Conservation (phyloP, 2,888 invertebrate genomes). For the Caenorhabditis sp. region DNA sequence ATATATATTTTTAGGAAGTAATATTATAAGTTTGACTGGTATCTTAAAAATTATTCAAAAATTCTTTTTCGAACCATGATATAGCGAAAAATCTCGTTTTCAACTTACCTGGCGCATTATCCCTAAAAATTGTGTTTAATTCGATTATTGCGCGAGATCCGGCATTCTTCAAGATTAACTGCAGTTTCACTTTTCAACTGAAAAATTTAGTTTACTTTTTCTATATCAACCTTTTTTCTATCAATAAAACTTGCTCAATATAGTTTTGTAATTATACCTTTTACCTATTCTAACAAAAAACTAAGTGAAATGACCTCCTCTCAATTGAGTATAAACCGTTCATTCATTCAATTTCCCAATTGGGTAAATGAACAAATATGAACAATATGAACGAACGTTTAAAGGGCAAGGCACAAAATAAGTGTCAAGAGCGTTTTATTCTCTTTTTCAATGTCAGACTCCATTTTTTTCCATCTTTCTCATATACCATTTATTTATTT, state of each 20-base stretch:
- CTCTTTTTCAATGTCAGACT: not conserved
- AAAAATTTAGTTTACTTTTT: no score
- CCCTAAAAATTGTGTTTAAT: not conserved
- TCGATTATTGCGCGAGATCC: slow-evolving; percentile 3
- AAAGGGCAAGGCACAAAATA: not conserved
- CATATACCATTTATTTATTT: not conserved
- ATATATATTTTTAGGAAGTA: no score
- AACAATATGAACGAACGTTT: not conserved
- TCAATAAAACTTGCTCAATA: no score
- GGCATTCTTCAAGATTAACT: no score
- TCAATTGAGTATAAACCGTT: not conserved
- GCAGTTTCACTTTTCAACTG: no score
- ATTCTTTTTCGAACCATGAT: no score
- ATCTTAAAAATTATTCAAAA: no score
- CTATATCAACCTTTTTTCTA: no score
- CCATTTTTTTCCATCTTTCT: not conserved
- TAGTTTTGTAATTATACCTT: no score
- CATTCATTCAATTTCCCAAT: not conserved
- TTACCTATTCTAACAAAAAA: not conserved
- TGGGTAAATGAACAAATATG: not conserved
- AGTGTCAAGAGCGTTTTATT: slow-evolving; percentile 1
- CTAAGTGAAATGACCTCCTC: not conserved
- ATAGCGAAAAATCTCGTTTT: no score
- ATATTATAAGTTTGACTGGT: no score
- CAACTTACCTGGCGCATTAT: no score